Percentiles rank a stretch among this genome's conserved stretches.
Conservation (phyloP, 2,888 invertebrate genomes). For the Dryobota labecula region DNA sequence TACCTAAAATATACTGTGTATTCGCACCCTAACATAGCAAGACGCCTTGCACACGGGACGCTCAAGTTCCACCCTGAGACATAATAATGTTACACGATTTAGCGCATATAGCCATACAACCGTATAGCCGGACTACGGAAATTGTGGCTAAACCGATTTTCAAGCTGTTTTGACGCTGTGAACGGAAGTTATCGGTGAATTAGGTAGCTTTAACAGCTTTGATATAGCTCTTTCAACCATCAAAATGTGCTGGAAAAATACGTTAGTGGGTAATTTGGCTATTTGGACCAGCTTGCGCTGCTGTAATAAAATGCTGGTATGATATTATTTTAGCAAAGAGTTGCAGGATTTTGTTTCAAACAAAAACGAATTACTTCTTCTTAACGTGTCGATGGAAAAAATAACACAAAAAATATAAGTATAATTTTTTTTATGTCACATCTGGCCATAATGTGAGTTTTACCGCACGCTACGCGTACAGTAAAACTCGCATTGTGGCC, state of each 20-base stretch:
- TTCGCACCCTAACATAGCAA: constrained; percentile 12
- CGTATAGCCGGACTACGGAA: constrained; percentile 21
- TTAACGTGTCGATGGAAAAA: too few species aligned
- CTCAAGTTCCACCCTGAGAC: constrained; percentile 19
- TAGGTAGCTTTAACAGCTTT: constrained; percentile 15
- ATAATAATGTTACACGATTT: constrained; percentile 43
- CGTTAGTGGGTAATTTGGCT: neutral
- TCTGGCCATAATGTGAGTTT: too few species aligned
- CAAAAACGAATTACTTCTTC: too few species aligned
- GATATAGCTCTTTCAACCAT: neutral
- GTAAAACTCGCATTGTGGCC: too few species aligned
- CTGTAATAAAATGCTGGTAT: neutral
- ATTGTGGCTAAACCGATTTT: constrained; percentile 30
- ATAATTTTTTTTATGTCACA: too few species aligned
- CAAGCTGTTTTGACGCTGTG: constrained; percentile 33
- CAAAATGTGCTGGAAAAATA: neutral
- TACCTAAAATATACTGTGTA: too few species aligned
- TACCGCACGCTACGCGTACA: too few species aligned
- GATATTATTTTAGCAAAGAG: neutral
- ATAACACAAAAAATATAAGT: too few species aligned
- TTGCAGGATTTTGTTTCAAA: neutral
- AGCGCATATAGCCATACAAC: constrained; percentile 8
- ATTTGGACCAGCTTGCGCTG: neutral
- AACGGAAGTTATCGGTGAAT: constrained; percentile 18
- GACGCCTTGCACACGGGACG: constrained; percentile 36